Evolutionary conservation across 2,113 vertebrate genomes (phyloP).

Genomic region (Poeciliopsis turrubarensis): DNA sequence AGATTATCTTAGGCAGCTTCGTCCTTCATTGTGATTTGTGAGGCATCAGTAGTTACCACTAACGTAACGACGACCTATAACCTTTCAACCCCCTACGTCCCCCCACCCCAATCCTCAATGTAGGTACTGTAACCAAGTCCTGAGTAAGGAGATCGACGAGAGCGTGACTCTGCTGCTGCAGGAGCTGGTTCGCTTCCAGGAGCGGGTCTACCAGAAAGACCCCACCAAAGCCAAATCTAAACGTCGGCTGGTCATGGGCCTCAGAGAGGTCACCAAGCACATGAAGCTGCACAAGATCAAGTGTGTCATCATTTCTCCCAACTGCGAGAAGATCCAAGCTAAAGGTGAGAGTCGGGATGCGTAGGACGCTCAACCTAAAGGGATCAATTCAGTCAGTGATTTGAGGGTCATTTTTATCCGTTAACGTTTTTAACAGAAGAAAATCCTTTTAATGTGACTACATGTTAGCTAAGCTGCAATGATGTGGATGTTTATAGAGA

Average conservation of each 20-base stretch:
- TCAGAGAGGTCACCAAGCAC: slow-evolving; percentile 97
- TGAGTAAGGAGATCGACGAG: slow-evolving; percentile 98
- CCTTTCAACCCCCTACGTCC: no score
- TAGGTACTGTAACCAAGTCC: slow-evolving; percentile 98
- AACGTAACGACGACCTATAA: no score
- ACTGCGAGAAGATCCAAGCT: slow-evolving; percentile 98
- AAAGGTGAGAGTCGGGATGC: slow-evolving; percentile 82
- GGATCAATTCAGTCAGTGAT: not conserved
- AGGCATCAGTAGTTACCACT: no score
- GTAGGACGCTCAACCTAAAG: not conserved
- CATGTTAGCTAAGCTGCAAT: no score
- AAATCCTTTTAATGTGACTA: no score
- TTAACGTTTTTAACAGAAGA: no score
- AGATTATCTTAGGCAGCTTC: no score
- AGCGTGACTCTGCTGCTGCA: slow-evolving; percentile 94
- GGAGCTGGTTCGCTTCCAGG: slow-evolving; percentile 98
- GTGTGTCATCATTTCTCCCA: slow-evolving; percentile 97
- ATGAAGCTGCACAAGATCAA: slow-evolving; percentile 98
- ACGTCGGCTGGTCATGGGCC: slow-evolving; percentile 95
- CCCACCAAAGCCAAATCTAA: slow-evolving; percentile 93
- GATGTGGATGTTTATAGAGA: no score
- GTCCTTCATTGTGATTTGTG: no score
- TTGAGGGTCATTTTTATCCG: no score
- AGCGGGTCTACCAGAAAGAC: slow-evolving; percentile 94
- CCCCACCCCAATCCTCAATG: not conserved